Base-by-base conservation (phyloP, 2,113 vertebrate genomes). In the Trichechus manatus region DNA sequence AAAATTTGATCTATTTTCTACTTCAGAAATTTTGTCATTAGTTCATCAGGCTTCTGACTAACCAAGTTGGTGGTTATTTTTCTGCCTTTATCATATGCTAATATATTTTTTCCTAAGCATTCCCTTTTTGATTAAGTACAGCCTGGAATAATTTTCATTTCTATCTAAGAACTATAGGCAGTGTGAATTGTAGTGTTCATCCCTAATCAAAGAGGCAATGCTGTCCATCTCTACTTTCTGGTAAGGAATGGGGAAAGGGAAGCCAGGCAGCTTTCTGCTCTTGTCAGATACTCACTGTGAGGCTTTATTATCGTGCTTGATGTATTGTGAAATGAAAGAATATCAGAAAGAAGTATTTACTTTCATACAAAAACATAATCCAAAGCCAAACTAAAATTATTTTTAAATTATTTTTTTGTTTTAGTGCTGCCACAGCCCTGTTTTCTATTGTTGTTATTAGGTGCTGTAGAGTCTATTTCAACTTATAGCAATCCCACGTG, bases 11-110 rank as follows among this genome's bases (percentile, higher is more conserved):
- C 14, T 87, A 44, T 42, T 92, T 80, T 39, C 33, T 87, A 42
- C 42, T 87, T 87, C 14, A 87, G 82, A 85, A 91, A 79, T 27
- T 80, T 87, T 81, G 33, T 91, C 64, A 31, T 79, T 95, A 47
- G 39, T 5, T 86, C 17, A 6, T 79, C 20, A 39, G 4, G 63
- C 56, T 27, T 94, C 42, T 68, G 84, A 82, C 56, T 75, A 75
- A 82, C 19, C 39, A 81, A 39, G 22, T 75, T 83, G 53, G 33
- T 83, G 59, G 47, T 66, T 63, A 44, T 42, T 84, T n/a, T 79
- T 79, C 19, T 88, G 17, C 17, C 17, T 70, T 47, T 84, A 27
- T 92, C 53, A 72, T 53, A 72, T 77, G 25, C 68, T 82, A 70
- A 64, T 72, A 47, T 5, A 44, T 72, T 88, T 77, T n/a, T 79